Evolutionary conservation across 2,888 invertebrate species (phyloP), one percentile per base, ranked within the genome.

Genomic region (Pyrgus malvae): DNA sequence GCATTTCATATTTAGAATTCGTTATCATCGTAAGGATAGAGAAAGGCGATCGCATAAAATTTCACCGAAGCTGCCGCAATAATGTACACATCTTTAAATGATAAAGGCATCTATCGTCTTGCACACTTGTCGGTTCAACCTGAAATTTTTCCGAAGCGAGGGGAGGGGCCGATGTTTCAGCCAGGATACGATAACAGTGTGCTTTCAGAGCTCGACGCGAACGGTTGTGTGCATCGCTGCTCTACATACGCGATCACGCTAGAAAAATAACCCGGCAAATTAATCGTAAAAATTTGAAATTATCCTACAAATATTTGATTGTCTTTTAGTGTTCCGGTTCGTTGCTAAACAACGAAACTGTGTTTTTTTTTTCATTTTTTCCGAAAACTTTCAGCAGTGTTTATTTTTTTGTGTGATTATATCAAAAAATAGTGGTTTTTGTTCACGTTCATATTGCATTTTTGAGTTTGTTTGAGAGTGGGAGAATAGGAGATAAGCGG

Each of bases 61-160:
- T 1, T 27, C n/a, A 1, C n/a, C 8, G n/a, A 1, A 27, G n/a
- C n/a, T 27, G 27, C 27, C 2, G 27, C 7, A 9, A n/a, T 3
- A 1, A 1, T 3, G 9, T 27, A n/a, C 27, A 2, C 8, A n/a
- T 8, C 5, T n/a, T 27, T 27, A 27, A 8, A 33, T 33, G 14
- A 14, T 33, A n/a, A 33, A 14, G 42, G 29, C 6, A 17, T 16
- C 29, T 17, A 35, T 3, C 27, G 16, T 23, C 33, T 23, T 9
- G 35, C 46, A 35, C 14, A 31, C 46, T 48, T 48, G 48, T 48
- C 38, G 48, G 12, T 16, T 48, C 35, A 48, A 35, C 48, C 48
- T 48, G 48, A 38, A 48, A 38, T 37, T 48, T 38, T 48, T 48
- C 48, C 48, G 23, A 23, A 2, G 16, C 14, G 14, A 9, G 2